A percentile compares a stretch with the other conserved stretches of the same genome.
Conservation (phyloP, 2,113 vertebrate genomes). For the Patagioenas fasciata region DNA sequence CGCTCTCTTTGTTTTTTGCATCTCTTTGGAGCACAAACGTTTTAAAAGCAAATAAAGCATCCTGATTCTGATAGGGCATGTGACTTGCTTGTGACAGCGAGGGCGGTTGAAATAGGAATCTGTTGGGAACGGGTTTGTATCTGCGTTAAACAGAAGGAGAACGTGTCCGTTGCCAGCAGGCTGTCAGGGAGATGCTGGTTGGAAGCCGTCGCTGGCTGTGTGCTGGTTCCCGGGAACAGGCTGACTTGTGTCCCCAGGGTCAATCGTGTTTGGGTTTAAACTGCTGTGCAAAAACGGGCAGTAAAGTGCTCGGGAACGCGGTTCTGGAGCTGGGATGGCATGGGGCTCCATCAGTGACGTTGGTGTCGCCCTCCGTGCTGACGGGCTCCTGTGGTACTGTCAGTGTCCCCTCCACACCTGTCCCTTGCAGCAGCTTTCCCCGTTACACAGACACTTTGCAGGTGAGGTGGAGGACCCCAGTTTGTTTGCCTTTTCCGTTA, state of each 20-base stretch:
- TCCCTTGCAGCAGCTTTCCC: not conserved
- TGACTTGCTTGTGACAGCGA: not conserved
- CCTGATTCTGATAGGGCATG: not conserved
- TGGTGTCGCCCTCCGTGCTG: rapidly evolving
- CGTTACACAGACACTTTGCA: not conserved
- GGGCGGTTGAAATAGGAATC: not conserved
- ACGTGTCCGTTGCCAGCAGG: not conserved
- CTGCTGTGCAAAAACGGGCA: not conserved
- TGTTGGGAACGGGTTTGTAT: not conserved
- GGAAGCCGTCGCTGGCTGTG: not conserved
- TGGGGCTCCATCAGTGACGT: not conserved
- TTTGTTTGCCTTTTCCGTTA: not conserved
- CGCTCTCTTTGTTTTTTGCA: not conserved
- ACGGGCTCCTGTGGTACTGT: not conserved
- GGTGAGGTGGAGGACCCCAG: not conserved
- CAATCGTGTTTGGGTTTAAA: not conserved
- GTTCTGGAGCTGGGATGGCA: not conserved
- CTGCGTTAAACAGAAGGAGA: not conserved
- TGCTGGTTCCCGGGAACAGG: not conserved
- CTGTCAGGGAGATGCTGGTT: not conserved
- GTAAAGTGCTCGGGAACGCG: not conserved
- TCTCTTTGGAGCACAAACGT: not conserved
- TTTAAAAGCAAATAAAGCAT: not conserved
- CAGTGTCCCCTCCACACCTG: not conserved
- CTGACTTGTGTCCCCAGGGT: not conserved